These are phyloP conservation scores for Schizopygopsis pylzovi DNA, from an alignment of 2,797 vertebrate species.

Conservation along the genomic window DNA sequence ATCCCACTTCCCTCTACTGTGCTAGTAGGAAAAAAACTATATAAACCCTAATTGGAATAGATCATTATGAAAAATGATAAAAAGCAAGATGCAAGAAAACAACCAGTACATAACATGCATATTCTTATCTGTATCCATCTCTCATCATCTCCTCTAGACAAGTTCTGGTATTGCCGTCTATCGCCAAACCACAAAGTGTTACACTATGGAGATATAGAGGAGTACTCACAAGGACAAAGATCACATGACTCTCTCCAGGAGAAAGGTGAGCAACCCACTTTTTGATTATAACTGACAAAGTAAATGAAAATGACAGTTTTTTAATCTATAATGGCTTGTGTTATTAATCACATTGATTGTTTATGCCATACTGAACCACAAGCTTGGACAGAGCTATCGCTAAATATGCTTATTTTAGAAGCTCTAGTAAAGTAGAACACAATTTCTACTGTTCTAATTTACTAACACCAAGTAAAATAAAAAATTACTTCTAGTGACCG, in stretches of 20 bases:
- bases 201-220: constrained; percentile 87
- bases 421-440: neutral
- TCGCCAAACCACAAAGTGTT: constrained; percentile 89
- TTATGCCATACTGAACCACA: neutral
- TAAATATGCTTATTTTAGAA: neutral
- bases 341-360: neutral
- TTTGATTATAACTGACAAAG: neutral
- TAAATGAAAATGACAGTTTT: neutral
- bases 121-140: neutral
- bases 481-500: constrained; percentile 76
- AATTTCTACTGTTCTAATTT: neutral
- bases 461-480: neutral
- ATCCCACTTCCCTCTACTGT: no score
- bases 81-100: neutral
- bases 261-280: constrained; percentile 78
- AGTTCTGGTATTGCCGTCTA: constrained; percentile 88
- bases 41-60: neutral
- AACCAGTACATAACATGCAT: neutral
- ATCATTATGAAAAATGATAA: neutral
- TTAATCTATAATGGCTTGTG: neutral
- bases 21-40: neutral
- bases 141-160: constrained; percentile 71
- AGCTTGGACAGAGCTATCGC: neutral
- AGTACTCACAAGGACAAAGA: constrained; percentile 85
- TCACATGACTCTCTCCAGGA: constrained; percentile 87